Percentiles rank a stretch among this genome's conserved stretches.
These are phyloP conservation scores for Gryon sp. DNA, from an alignment of 1,140 invertebrate species.

Conservation along the genomic window DNA sequence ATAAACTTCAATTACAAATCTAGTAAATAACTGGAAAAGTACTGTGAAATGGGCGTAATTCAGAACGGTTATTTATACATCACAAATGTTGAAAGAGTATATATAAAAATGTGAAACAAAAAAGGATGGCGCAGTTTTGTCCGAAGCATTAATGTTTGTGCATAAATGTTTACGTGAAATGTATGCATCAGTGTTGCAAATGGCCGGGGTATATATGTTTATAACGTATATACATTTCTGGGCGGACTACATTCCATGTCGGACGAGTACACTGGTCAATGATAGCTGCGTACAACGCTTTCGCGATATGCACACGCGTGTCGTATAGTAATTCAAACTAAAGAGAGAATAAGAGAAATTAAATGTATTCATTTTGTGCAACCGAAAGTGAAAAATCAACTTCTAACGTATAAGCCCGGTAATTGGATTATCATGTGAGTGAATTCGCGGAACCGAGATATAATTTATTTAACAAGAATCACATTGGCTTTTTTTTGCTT, in stretches of 20 bases:
- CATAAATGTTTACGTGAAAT: conserved; percentile 52
- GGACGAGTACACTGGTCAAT: conserved; percentile 72
- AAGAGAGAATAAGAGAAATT: conserved; percentile 51
- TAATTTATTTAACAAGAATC: conserved; percentile 38
- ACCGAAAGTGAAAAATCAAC: conserved; percentile 53
- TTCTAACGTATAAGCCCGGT: conserved; percentile 38
- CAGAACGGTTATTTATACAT: no score
- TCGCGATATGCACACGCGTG: conserved; percentile 61
- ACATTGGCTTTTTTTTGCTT: not conserved
- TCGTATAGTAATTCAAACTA: conserved; percentile 64
- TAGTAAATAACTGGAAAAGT: no score
- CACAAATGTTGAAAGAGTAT: no score
- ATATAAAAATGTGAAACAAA: no score
- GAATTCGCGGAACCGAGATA: conserved; percentile 43
- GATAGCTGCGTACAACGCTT: conserved; percentile 68
- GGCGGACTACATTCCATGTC: conserved; percentile 78
- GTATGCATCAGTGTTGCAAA: conserved; percentile 47
- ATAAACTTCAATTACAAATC: no score
- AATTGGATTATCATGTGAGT: conserved; percentile 59
- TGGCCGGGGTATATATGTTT: conserved; percentile 45
- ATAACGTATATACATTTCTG: conserved; percentile 64
- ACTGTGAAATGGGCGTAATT: no score
- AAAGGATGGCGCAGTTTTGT: no score
- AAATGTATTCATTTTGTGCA: conserved; percentile 59
- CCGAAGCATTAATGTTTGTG: conserved; percentile 30